Evolutionary conservation across 2,888 invertebrate species (phyloP).

Genomic region (Drosophila prolongata): DNA sequence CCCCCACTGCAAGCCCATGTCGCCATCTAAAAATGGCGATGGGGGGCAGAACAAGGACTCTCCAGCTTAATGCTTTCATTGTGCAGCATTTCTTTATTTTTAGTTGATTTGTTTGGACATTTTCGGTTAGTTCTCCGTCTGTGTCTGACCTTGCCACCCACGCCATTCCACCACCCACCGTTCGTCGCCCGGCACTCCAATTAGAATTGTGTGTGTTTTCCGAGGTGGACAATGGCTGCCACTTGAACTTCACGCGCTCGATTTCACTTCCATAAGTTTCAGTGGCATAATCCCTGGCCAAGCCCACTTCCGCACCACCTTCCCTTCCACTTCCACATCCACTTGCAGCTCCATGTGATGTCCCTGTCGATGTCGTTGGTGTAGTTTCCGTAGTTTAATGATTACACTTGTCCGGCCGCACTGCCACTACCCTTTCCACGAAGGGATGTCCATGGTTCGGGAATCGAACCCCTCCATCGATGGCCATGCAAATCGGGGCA

Average conservation of each 20-base stretch:
- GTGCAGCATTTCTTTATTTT: slow-evolving; percentile 61
- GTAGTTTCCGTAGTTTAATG: slow-evolving; percentile 36
- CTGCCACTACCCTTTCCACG: not conserved
- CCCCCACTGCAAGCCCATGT: not conserved
- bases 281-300: slow-evolving; percentile 59
- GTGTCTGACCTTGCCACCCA: slow-evolving; percentile 52
- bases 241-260: slow-evolving; percentile 70
- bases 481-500: slow-evolving; percentile 24
- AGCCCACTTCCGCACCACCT: slow-evolving; percentile 1
- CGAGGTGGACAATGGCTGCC: slow-evolving; percentile 60
- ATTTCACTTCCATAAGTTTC: slow-evolving; percentile 67
- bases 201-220: slow-evolving; percentile 53
- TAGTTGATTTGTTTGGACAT: slow-evolving; percentile 61
- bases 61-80: slow-evolving; percentile 63
- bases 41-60: slow-evolving; percentile 11
- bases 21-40: not conserved
- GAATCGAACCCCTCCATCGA: not conserved
- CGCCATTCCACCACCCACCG: not conserved
- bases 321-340: not conserved
- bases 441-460: slow-evolving; percentile 3
- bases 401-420: slow-evolving; percentile 37
- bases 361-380: slow-evolving; percentile 24
- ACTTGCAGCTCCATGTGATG: not conserved
- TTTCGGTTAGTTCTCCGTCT: slow-evolving; percentile 49
- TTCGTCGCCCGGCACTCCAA: slow-evolving; percentile 41